A percentile compares a stretch with the other conserved stretches of the same genome.
Conservation (phyloP, 2,113 vertebrate species). For the Oryzias melastigma region DNA sequence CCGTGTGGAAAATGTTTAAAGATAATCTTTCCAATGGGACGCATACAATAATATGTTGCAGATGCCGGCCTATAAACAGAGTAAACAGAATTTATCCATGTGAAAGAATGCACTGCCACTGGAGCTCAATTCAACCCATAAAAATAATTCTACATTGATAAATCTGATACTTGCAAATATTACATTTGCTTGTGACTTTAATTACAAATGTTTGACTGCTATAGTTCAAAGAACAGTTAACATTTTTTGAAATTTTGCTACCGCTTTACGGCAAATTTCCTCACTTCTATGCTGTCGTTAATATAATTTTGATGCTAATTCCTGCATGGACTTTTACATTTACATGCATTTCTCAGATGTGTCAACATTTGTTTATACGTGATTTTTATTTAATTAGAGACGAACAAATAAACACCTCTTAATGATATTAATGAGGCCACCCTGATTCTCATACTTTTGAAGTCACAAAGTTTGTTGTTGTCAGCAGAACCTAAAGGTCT, state of each 20-base stretch:
- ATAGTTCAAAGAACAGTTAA: slow-evolving; percentile 49
- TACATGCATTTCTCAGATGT: too few species aligned
- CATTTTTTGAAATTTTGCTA: slow-evolving; percentile 41
- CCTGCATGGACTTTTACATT: too few species aligned
- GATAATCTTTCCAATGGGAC: slow-evolving; percentile 59
- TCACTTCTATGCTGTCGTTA: too few species aligned
- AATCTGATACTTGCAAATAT: slow-evolving; percentile 19
- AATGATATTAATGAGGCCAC: too few species aligned
- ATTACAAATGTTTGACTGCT: slow-evolving; percentile 25
- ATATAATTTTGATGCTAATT: too few species aligned
- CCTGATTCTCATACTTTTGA: slow-evolving; percentile 6
- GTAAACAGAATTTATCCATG: slow-evolving; percentile 26
- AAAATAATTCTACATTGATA: slow-evolving; percentile 18
- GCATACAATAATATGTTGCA: slow-evolving; percentile 47
- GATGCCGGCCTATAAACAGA: slow-evolving; percentile 42
- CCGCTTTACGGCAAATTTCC: neutral
- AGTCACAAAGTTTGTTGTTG: slow-evolving; percentile 28
- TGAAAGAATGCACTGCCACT: slow-evolving; percentile 38
- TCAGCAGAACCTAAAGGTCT: slow-evolving; percentile 13
- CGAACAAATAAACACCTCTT: too few species aligned
- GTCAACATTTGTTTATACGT: too few species aligned
- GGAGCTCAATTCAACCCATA: slow-evolving; percentile 41
- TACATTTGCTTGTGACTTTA: slow-evolving; percentile 31
- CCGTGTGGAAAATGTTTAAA: slow-evolving; percentile 55
- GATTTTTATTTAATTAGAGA: too few species aligned